A percentile compares a stretch with the other conserved stretches of the same genome.
These are phyloP conservation scores for Mormoops blainvillei DNA, from an alignment of 2,113 vertebrate species.

Conservation along the genomic window DNA sequence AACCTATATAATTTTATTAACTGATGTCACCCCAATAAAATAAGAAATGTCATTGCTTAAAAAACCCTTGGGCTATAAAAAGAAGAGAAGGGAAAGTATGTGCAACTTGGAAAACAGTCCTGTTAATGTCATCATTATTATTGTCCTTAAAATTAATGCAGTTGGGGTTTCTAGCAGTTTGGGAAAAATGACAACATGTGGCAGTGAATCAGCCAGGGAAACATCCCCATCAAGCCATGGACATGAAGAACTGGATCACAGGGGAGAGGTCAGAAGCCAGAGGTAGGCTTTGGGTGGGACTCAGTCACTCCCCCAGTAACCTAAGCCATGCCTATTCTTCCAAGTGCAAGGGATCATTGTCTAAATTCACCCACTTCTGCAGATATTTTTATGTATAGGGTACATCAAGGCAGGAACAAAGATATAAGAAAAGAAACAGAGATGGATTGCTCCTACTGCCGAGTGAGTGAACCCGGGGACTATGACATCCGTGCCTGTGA, in stretches of 20 bases:
- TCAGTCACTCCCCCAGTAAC: accelerated
- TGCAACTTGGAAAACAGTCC: background rate
- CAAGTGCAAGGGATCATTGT: accelerated
- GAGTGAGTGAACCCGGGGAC: accelerated
- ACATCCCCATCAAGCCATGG: accelerated
- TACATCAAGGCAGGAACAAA: background rate
- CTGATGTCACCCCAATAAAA: no score
- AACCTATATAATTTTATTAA: no score
- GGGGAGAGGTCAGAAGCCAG: accelerated
- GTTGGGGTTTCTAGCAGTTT: background rate
- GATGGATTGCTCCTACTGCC: accelerated
- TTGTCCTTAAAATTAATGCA: no score
- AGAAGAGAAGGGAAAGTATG: background rate
- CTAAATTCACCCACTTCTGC: background rate
- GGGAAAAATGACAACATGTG: background rate
- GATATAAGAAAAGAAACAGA: no score
- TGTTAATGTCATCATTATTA: background rate
- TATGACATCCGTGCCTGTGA: accelerated
- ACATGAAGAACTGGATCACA: accelerated
- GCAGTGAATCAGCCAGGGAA: background rate
- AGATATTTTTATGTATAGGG: background rate
- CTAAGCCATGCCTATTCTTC: accelerated
- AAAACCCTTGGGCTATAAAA: background rate
- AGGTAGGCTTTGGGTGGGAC: accelerated
- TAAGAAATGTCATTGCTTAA: background rate